These are phyloP conservation scores for Hoplostethus mediterraneus DNA, from an alignment of 2,797 vertebrate species.

Conservation along the genomic window DNA sequence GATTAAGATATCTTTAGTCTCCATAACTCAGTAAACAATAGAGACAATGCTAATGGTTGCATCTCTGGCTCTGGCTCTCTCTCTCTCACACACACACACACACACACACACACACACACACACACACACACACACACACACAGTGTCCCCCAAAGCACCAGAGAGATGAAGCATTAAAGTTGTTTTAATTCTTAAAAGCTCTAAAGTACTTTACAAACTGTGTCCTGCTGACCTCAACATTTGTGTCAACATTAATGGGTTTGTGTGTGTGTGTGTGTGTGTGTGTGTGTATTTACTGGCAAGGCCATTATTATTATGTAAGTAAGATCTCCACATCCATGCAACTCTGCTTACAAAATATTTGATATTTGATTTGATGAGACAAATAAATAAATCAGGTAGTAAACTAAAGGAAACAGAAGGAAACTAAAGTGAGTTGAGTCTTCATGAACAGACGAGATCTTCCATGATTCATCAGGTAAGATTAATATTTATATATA, in stretches of 20 bases:
- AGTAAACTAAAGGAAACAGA: too few species aligned
- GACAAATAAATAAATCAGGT: too few species aligned
- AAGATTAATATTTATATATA: too few species aligned
- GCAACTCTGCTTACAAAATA: too few species aligned
- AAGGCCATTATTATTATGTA: too few species aligned
- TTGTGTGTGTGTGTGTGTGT: slow-evolving; percentile 11
- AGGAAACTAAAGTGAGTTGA: too few species aligned
- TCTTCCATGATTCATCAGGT: too few species aligned
- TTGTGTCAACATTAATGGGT: slow-evolving; percentile 35
- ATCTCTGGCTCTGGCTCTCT: background rate
- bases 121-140: slow-evolving; percentile 31
- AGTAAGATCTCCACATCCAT: too few species aligned
- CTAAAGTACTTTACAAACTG: slow-evolving; percentile 43
- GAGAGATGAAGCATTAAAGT: slow-evolving; percentile 33
- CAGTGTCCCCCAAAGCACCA: background rate
- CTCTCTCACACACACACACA: too few species aligned
- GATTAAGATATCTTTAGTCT: slow-evolving; percentile 36
- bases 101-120: background rate
- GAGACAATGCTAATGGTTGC: slow-evolving; percentile 15
- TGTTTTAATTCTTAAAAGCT: slow-evolving; percentile 50
- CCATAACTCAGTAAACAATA: slow-evolving; percentile 41
- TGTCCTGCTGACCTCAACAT: slow-evolving; percentile 48
- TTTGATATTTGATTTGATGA: too few species aligned
- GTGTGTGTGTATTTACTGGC: background rate
- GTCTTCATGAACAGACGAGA: too few species aligned